Evolutionary conservation across 2,888 invertebrate genomes (phyloP).

Genomic region (Chloroclystis v-ata): DNA sequence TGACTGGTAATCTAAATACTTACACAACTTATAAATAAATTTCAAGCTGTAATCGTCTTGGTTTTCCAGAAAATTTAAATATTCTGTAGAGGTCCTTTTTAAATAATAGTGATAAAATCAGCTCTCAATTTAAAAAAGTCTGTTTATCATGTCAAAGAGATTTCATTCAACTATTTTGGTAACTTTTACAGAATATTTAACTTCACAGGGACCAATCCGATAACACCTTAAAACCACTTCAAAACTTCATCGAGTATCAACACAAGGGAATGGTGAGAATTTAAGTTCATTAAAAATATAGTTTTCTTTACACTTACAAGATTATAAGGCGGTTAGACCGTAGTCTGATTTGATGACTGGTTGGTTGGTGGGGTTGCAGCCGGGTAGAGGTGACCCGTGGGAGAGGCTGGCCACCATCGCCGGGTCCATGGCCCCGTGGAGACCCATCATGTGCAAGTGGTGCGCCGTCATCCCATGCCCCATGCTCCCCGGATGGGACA

Average conservation of each 20-base stretch:
- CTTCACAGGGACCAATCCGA: not conserved
- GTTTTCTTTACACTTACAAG: slow-evolving; percentile 64
- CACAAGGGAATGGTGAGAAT: slow-evolving; percentile 74
- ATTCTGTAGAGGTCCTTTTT: too few species aligned
- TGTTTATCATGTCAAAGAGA: too few species aligned
- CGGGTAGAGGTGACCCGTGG: slow-evolving; percentile 75
- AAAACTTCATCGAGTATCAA: slow-evolving; percentile 55
- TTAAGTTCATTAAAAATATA: slow-evolving; percentile 67
- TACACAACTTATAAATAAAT: slow-evolving; percentile 59
- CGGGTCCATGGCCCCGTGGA: slow-evolving; percentile 70
- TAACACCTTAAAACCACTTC: slow-evolving; percentile 55
- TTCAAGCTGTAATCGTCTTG: slow-evolving; percentile 41
- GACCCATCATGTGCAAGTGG: slow-evolving; percentile 71
- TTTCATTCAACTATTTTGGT: too few species aligned
- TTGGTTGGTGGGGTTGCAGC: slow-evolving; percentile 62
- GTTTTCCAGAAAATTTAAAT: not conserved
- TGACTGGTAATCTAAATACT: slow-evolving; percentile 68
- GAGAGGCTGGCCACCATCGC: slow-evolving; percentile 70
- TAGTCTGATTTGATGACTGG: slow-evolving; percentile 91
- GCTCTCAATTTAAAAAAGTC: too few species aligned
- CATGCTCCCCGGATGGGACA: slow-evolving; percentile 67
- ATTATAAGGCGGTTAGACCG: slow-evolving; percentile 87
- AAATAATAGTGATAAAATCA: too few species aligned
- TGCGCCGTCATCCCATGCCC: slow-evolving; percentile 78
- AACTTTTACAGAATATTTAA: too few species aligned